These are phyloP conservation scores for Metallyticus violacea DNA, from an alignment of 2,888 invertebrate species.

Conservation along the genomic window DNA sequence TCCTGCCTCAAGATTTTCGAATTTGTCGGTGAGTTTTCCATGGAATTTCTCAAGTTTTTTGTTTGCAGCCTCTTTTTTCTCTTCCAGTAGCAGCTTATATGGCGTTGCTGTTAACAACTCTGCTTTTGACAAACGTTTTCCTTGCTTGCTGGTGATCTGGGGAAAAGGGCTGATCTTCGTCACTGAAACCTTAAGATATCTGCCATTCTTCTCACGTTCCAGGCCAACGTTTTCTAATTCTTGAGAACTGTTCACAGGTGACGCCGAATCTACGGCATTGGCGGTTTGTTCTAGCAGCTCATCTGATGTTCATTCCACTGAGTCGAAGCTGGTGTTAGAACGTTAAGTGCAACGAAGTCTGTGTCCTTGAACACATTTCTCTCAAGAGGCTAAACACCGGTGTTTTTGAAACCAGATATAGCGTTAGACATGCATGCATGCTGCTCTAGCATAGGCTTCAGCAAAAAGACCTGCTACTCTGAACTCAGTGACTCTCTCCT, in stretches of 20 bases:
- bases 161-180: too few species aligned
- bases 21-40: not conserved
- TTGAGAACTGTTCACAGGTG: too few species aligned
- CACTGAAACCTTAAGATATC: too few species aligned
- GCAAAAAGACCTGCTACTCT: not conserved
- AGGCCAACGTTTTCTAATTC: too few species aligned
- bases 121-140: not conserved
- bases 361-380: not conserved
- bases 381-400: constrained; percentile 6
- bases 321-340: too few species aligned
- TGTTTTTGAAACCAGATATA: not conserved
- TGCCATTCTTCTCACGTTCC: too few species aligned
- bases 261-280: too few species aligned
- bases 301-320: not conserved
- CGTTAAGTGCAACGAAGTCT: not conserved
- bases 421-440: not conserved
- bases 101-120: not conserved
- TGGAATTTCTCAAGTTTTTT: not conserved
- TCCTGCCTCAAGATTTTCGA: not conserved
- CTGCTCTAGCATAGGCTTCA: constrained; percentile 16
- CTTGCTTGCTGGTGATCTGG: too few species aligned
- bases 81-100: not conserved
- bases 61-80: not conserved
- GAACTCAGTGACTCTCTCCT: not conserved
- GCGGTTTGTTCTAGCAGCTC: too few species aligned